These are phyloP conservation scores for Antheraea assamensis DNA, from an alignment of 2,888 invertebrate species.

Conservation along the genomic window DNA sequence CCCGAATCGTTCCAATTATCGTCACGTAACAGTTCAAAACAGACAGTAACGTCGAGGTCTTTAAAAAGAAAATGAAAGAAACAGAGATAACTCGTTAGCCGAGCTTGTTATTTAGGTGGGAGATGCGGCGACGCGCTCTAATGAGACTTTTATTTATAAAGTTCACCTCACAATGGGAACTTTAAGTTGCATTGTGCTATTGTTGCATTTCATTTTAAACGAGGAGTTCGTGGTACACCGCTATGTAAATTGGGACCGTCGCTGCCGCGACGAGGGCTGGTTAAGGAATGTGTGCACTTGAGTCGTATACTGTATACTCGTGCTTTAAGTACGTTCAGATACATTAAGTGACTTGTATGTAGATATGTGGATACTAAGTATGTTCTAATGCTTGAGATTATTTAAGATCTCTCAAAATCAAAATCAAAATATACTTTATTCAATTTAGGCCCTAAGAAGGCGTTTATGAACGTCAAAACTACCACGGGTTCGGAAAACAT, in stretches of 20 bases:
- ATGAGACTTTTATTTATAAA: constrained; percentile 80
- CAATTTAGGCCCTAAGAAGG: no score
- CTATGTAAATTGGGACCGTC: constrained; percentile 76
- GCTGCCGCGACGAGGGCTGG: constrained; percentile 37
- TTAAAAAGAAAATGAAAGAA: constrained; percentile 46
- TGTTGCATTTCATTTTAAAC: constrained; percentile 76
- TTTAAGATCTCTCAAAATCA: no score
- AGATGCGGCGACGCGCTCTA: constrained; percentile 66
- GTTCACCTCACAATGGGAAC: constrained; percentile 67
- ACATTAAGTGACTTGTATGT: not conserved
- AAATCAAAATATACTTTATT: no score
- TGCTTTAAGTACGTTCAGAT: constrained; percentile 1
- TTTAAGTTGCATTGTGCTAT: constrained; percentile 76
- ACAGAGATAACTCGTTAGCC: constrained; percentile 53
- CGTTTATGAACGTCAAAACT: no score
- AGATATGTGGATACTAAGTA: not conserved
- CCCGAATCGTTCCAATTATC: constrained; percentile 39
- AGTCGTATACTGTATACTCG: no score
- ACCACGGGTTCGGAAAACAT: no score
- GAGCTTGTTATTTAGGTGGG: constrained; percentile 64
- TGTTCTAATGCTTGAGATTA: no score
- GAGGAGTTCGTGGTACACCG: constrained; percentile 67
- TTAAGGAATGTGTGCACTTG: constrained; percentile 30
- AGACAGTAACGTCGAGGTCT: constrained; percentile 37
- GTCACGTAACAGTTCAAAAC: constrained; percentile 41